Evolutionary conservation across 2,797 vertebrate species (phyloP).

Genomic region (Gymnoscopelus microlampas): DNA sequence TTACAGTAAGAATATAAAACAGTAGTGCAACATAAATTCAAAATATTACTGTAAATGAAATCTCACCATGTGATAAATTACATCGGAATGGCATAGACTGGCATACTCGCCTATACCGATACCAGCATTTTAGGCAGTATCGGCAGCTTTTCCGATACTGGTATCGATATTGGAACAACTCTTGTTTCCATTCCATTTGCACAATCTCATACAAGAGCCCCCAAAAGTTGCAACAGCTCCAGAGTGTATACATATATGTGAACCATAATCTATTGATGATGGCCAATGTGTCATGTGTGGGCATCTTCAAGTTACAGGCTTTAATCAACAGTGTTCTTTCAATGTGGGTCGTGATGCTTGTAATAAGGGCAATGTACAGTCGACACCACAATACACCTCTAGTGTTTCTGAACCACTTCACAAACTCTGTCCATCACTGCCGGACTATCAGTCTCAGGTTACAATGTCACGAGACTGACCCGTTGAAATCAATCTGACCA

Average conservation of each 20-base stretch:
- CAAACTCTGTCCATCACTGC: slow-evolving; percentile 54
- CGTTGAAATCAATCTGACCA: slow-evolving; percentile 60
- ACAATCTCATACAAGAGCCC: background rate
- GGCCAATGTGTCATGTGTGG: slow-evolving; percentile 57
- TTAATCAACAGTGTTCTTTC: slow-evolving; percentile 28
- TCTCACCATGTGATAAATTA: too few species aligned
- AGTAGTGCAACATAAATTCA: too few species aligned
- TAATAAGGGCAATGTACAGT: slow-evolving; percentile 37
- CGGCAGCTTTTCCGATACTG: too few species aligned
- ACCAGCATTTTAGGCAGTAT: too few species aligned
- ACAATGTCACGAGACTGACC: slow-evolving; percentile 30
- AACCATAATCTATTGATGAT: slow-evolving; percentile 44
- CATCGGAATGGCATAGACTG: too few species aligned
- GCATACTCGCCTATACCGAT: too few species aligned
- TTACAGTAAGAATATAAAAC: too few species aligned
- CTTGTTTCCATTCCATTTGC: too few species aligned
- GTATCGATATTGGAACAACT: too few species aligned
- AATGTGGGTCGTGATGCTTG: slow-evolving; percentile 52
- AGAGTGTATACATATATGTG: too few species aligned
- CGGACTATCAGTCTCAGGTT: slow-evolving; percentile 55
- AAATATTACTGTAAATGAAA: too few species aligned
- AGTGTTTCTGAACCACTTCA: slow-evolving; percentile 50
- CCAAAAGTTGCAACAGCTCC: slow-evolving; percentile 1
- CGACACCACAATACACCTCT: slow-evolving; percentile 43
- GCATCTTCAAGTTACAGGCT: background rate